Evolutionary conservation across 2,113 vertebrate species (phyloP), one percentile per base, ranked within the genome.

Genomic region (Mormyrus iriodes): DNA sequence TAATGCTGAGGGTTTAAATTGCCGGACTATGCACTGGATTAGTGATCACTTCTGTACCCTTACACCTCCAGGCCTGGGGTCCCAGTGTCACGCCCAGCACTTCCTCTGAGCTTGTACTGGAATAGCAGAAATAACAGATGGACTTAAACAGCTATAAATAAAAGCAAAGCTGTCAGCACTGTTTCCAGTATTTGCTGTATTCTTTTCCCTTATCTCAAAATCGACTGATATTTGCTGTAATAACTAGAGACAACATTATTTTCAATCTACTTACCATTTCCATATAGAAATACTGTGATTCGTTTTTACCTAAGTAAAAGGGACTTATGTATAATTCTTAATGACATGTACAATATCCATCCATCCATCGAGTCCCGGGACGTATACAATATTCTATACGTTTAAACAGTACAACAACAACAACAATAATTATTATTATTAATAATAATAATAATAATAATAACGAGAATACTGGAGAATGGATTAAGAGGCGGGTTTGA

Each of bases 401-500:
- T 42, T 79, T 79, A 5, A 5, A 79, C 2, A 79, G 42, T 39
- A 42, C 73, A 15, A 69, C 9, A 35, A 15, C 27, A 73, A 3
- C 3, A 73, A 13, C 4, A 73, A 5, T 15, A 79, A 76, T 35
- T 15, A 76, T 2, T 3, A 49, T n/a, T 84, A n/a, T 10, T 84
- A n/a, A 44, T 85, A 85, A 42, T 24, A 27, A 1, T 49, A 85
- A 4, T 51, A 85, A 85, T 49, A 49, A 27, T 31, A 49, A 85
- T 31, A 27, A 49, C 2, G 12, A 51, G 24, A 52, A 13, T 52
- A 12, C 24, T 19, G 48, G 46, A 83, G 24, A 51, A 51, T 27
- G 46, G 31, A 12, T 51, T 52, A 4, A 87, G 87, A 87, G 90
- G 87, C 87, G 90, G 86, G 90, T 44, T 85, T 88, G 87, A 90